These are phyloP conservation scores for Bombylius discolor DNA, from an alignment of 2,888 invertebrate species.

Conservation along the genomic window DNA sequence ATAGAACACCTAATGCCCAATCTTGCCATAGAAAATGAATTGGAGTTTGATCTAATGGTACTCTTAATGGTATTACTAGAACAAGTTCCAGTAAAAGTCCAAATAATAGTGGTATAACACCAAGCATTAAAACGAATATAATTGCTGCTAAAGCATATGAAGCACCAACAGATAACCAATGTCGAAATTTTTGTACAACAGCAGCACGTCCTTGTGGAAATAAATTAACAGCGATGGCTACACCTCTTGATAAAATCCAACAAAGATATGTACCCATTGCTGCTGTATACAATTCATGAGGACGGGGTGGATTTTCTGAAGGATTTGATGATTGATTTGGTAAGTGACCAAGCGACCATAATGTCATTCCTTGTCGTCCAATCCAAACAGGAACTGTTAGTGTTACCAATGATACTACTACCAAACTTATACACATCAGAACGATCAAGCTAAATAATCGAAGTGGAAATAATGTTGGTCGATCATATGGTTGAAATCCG, in stretches of 20 bases:
- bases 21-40: conserved; percentile 85
- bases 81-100: conserved; percentile 86
- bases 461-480: conserved; percentile 68
- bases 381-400: conserved; percentile 80
- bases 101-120: conserved; percentile 82
- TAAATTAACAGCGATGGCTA: conserved; percentile 73
- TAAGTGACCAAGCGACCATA: conserved; percentile 53
- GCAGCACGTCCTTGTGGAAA: conserved; percentile 77
- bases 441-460: conserved; percentile 54
- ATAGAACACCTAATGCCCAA: conserved; percentile 95
- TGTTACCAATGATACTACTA: conserved; percentile 69
- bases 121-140: conserved; percentile 55
- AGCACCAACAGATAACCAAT: conserved; percentile 60
- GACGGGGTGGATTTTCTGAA: conserved; percentile 41
- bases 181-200: conserved; percentile 53
- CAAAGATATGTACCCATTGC: conserved; percentile 88
- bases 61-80: conserved; percentile 81
- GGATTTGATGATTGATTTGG: conserved; percentile 31
- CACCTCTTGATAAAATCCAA: conserved; percentile 79
- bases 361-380: conserved; percentile 74
- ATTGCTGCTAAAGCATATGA: conserved; percentile 67
- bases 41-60: conserved; percentile 83
- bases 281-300: conserved; percentile 93
- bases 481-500: conserved; percentile 81
- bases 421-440: conserved; percentile 71